These are phyloP conservation scores for Gymnarchus niloticus DNA, from an alignment of 2,113 vertebrate genomes.

Conservation along the genomic window DNA sequence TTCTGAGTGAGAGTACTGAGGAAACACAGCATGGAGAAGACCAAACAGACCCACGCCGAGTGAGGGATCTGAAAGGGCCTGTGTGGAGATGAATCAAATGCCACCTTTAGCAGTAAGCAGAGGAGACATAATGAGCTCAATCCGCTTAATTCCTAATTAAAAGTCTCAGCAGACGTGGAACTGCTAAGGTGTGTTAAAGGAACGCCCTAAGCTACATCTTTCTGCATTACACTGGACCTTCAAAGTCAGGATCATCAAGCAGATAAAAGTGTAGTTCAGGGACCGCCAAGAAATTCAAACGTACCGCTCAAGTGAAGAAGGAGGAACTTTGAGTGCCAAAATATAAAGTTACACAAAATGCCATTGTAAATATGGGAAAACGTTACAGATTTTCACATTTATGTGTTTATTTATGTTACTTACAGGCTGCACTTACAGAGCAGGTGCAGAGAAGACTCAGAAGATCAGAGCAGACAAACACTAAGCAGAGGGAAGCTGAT, in stretches of 20 bases:
- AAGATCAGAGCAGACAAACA: neutral
- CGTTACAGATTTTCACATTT: neutral
- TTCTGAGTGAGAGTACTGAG: neutral
- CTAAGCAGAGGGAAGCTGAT: neutral
- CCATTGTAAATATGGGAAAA: neutral
- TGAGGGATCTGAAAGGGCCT: neutral
- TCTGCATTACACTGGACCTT: neutral
- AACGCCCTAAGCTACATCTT: neutral
- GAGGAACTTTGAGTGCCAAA: too few relatives aligned
- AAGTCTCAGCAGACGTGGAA: neutral
- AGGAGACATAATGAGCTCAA: slow-evolving; percentile 12
- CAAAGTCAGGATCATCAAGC: neutral
- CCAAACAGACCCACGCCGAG: neutral
- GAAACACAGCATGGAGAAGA: slow-evolving; percentile 15
- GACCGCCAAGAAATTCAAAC: neutral
- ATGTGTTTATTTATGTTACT: neutral
- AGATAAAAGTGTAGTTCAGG: neutral
- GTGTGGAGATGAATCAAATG: neutral
- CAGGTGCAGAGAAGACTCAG: neutral
- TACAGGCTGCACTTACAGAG: neutral
- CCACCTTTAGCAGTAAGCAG: neutral
- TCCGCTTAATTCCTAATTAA: neutral
- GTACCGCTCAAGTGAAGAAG: too few relatives aligned
- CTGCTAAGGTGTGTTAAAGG: neutral
- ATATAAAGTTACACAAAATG: too few relatives aligned